A percentile compares a stretch with the other conserved stretches of the same genome.
Evolutionary conservation across 2,113 vertebrate genomes (phyloP).

Genomic region (Zosterops borbonicus): DNA sequence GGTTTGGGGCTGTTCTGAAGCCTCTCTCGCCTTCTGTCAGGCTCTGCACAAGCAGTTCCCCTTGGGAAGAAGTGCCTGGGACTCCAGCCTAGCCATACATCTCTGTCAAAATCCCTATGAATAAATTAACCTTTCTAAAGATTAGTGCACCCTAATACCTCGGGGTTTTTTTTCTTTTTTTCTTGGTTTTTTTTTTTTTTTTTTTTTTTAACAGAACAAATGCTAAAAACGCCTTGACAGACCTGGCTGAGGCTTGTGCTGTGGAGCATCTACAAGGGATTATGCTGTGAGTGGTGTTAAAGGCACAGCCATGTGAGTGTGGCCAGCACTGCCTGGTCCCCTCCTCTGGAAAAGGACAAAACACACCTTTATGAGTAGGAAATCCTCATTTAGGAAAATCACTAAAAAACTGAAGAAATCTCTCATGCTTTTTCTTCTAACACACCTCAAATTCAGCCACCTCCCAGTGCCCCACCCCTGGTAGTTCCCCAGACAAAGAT

Average conservation of each 20-base stretch:
- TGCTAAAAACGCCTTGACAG: slow-evolving; percentile 85
- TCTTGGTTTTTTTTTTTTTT: slow-evolving; percentile 83
- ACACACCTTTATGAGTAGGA: fast-evolving
- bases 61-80: slow-evolving; percentile 88
- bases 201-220: slow-evolving; percentile 87
- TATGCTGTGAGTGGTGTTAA: background rate
- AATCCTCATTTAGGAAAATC: background rate
- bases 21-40: slow-evolving; percentile 46
- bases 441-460: background rate
- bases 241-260: slow-evolving; percentile 72
- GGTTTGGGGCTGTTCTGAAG: slow-evolving; percentile 54
- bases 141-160: slow-evolving; percentile 99
- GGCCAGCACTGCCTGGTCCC: background rate
- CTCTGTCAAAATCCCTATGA: slow-evolving; percentile 99
- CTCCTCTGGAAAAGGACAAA: background rate
- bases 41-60: slow-evolving; percentile 78
- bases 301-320: background rate
- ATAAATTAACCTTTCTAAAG: slow-evolving; percentile 99
- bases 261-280: slow-evolving; percentile 32
- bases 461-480: background rate
- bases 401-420: background rate
- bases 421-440: background rate
- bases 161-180: slow-evolving; percentile 93
- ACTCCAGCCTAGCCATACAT: slow-evolving; percentile 90
- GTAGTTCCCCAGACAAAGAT: background rate